phyloP scores from a whole-genome alignment of 2,113 vertebrate species.

The Grus americana region DNA sequence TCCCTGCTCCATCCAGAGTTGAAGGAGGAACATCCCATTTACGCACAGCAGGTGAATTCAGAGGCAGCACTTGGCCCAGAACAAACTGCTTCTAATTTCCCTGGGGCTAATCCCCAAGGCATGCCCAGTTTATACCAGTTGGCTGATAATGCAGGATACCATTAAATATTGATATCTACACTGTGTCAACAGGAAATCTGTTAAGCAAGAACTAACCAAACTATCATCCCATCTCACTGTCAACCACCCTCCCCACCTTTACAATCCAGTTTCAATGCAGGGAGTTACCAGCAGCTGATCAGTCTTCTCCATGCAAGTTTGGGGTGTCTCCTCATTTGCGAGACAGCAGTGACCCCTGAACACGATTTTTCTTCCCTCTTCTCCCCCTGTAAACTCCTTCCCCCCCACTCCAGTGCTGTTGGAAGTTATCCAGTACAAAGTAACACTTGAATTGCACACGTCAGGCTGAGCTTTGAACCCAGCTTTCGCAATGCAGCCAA shows the following conservation, averaged over 20 bases:
- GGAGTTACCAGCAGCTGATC: not conserved
- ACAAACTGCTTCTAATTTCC: not conserved
- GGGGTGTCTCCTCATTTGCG: not conserved
- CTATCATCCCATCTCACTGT: not conserved
- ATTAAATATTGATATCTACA: not conserved
- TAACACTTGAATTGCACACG: slow-evolving; percentile 25
- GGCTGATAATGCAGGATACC: not conserved
- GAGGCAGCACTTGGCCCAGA: not conserved
- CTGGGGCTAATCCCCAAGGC: not conserved
- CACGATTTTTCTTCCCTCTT: not conserved
- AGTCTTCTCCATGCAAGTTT: not conserved
- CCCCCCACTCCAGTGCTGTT: not conserved
- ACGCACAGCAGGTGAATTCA: not conserved
- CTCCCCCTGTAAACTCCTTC: not conserved
- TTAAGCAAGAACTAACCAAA: slow-evolving; percentile 29
- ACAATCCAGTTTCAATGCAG: not conserved
- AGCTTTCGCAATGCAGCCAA: slow-evolving; percentile 52
- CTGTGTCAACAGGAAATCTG: slow-evolving; percentile 14
- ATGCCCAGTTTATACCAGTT: not conserved
- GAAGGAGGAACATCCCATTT: not conserved
- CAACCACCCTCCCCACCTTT: not conserved
- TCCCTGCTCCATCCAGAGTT: not conserved
- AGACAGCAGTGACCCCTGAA: not conserved
- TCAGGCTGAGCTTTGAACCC: slow-evolving; percentile 75
- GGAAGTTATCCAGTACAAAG: slow-evolving; percentile 57